These are phyloP conservation scores for Capitulum mitella DNA, from an alignment of 2,888 invertebrate species.

Conservation along the genomic window DNA sequence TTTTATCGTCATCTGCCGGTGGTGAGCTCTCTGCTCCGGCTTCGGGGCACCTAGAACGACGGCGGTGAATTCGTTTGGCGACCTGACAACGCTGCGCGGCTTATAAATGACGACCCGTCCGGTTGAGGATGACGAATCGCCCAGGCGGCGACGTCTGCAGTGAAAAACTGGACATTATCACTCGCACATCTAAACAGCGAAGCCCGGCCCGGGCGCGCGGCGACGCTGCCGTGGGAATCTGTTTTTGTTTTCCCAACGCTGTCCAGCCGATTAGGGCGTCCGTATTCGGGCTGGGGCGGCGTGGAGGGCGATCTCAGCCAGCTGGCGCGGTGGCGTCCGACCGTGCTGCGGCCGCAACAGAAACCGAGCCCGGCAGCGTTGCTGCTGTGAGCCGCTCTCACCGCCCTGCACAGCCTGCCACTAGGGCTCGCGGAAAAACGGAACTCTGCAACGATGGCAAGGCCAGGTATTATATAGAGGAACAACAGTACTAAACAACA, in stretches of 20 bases:
- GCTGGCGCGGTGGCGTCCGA: too few relatives aligned
- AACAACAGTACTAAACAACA: too few relatives aligned
- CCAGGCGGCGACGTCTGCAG: background rate
- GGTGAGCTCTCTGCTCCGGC: background rate
- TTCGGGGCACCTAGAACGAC: background rate
- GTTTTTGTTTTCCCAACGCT: conserved; percentile 4
- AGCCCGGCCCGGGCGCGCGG: background rate
- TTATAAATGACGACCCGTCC: conserved; percentile 22
- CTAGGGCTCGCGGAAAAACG: too few relatives aligned
- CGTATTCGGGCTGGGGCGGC: too few relatives aligned
- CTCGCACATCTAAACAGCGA: background rate
- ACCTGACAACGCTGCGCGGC: conserved; percentile 1
- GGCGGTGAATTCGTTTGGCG: background rate
- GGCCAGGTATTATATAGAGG: too few relatives aligned
- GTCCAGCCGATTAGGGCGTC: background rate
- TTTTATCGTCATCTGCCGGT: background rate
- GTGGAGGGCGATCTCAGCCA: too few relatives aligned
- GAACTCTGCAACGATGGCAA: too few relatives aligned
- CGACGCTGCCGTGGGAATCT: background rate
- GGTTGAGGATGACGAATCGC: conserved; percentile 21
- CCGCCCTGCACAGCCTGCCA: too few relatives aligned
- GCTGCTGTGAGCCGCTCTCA: too few relatives aligned
- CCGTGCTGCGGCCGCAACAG: too few relatives aligned
- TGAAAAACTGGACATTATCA: conserved; percentile 22
- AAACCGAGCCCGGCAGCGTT: too few relatives aligned